phyloP scores from a whole-genome alignment of 2,888 invertebrate species.

The Amorpha juglandis region DNA sequence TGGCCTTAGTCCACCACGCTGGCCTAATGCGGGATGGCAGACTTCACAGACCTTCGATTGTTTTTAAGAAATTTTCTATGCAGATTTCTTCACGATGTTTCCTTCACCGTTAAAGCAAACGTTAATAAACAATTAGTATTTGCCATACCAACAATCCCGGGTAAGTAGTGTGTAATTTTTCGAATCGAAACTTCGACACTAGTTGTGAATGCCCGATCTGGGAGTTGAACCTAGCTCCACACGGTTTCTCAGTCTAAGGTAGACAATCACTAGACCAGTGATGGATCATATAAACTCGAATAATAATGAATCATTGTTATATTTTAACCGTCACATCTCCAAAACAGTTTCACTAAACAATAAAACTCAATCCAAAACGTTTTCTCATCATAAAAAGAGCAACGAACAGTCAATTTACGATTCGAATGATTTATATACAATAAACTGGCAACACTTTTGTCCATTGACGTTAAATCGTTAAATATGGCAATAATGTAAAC shows the following conservation, averaged over 20 bases:
- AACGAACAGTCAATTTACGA: conserved; percentile 65
- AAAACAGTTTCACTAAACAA: conserved; percentile 7
- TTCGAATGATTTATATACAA: conserved; percentile 70
- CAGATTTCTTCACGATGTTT: too few relatives aligned
- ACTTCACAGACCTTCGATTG: too few relatives aligned
- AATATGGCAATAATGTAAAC: conserved; percentile 73
- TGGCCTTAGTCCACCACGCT: too few relatives aligned
- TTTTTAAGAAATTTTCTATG: too few relatives aligned
- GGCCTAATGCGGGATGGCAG: too few relatives aligned
- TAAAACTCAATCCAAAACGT: conserved; percentile 21
- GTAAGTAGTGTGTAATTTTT: too few relatives aligned
- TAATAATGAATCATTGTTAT: not conserved
- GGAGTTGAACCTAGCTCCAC: not conserved
- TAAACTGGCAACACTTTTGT: conserved; percentile 74
- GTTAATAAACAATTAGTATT: too few relatives aligned
- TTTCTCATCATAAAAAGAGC: conserved; percentile 61
- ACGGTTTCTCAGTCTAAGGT: not conserved
- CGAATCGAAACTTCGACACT: too few relatives aligned
- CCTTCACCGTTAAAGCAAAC: too few relatives aligned
- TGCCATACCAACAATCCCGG: too few relatives aligned
- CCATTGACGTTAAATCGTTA: conserved; percentile 69
- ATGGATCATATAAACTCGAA: not conserved
- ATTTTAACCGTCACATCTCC: not conserved
- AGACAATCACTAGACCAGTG: not conserved
- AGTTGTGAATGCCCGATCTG: not conserved